Evolutionary conservation across 2,113 vertebrate species (phyloP).

Genomic region (Regulus satrapa): DNA sequence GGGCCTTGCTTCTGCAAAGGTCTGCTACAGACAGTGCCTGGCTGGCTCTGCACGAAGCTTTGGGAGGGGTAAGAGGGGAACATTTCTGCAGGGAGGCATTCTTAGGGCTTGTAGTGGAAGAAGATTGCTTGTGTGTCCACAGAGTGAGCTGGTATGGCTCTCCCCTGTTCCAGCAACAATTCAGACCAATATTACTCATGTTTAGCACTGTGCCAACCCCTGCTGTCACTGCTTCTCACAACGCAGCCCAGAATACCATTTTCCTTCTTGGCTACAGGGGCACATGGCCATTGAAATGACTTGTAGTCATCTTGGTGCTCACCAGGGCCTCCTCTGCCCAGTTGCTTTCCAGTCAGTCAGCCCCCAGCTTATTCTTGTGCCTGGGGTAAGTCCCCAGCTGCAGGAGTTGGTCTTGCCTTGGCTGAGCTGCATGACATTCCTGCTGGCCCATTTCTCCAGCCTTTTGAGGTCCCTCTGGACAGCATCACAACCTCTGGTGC

Average conservation of each 20-base stretch:
- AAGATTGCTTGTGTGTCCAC: not conserved
- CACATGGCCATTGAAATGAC: not conserved
- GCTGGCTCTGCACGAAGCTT: not conserved
- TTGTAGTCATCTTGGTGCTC: not conserved
- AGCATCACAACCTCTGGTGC: not conserved
- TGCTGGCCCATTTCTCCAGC: not conserved
- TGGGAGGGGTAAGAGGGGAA: not conserved
- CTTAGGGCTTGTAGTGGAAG: not conserved
- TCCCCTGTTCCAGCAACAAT: not conserved
- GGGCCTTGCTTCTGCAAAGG: not conserved
- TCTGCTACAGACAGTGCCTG: not conserved
- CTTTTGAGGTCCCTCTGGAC: fast-evolving
- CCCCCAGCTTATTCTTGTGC: not conserved
- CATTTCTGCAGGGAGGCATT: fast-evolving
- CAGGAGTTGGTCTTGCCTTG: not conserved
- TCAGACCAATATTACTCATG: not conserved
- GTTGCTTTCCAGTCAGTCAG: not conserved
- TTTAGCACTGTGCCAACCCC: not conserved
- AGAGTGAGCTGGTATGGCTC: not conserved
- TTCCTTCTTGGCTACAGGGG: not conserved
- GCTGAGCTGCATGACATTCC: not conserved
- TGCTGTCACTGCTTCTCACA: not conserved
- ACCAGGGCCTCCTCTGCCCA: not conserved
- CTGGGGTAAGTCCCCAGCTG: not conserved
- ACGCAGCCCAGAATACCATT: not conserved